phyloP scores from a whole-genome alignment of 2,797 vertebrate species.

The Acanthurus lineatus region DNA sequence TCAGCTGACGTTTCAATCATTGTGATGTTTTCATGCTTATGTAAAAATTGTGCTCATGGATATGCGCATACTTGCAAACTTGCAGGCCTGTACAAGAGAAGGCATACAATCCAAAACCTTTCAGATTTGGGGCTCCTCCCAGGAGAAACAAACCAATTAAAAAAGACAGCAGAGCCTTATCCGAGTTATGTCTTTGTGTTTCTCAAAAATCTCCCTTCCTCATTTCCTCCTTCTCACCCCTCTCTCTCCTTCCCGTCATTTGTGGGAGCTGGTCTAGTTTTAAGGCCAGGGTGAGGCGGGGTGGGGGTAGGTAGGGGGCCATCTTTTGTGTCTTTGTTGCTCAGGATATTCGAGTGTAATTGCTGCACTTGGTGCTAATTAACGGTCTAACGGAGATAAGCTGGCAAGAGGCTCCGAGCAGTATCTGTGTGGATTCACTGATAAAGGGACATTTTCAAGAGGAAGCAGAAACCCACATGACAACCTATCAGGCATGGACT shows the following conservation, averaged over 20 bases:
- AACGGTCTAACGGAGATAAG: constrained; percentile 82
- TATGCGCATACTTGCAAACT: constrained; percentile 33
- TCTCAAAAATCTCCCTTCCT: constrained; percentile 57
- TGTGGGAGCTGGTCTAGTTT: constrained; percentile 65
- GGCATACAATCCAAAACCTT: constrained; percentile 69
- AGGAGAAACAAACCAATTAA: constrained; percentile 86
- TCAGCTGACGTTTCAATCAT: neutral
- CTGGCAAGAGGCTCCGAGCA: constrained; percentile 66
- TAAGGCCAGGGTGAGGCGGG: constrained; percentile 54
- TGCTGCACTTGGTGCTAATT: constrained; percentile 84
- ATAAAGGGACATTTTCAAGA: constrained; percentile 83
- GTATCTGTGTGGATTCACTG: constrained; percentile 74
- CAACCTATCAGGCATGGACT: constrained; percentile 71
- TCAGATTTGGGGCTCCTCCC: constrained; percentile 81
- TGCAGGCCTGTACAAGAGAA: constrained; percentile 34
- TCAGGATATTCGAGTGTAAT: constrained; percentile 83
- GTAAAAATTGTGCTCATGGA: constrained; percentile 14
- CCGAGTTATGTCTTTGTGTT: constrained; percentile 74
- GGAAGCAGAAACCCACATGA: constrained; percentile 69
- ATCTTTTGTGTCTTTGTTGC: constrained; percentile 82
- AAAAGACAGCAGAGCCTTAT: constrained; percentile 79
- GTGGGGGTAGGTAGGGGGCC: constrained; percentile 50
- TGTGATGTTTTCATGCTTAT: neutral
- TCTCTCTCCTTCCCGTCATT: constrained; percentile 64
- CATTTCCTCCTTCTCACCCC: constrained; percentile 42